Conservation (phyloP, 2,888 invertebrate genomes). For the Cynaeus angustus region DNA sequence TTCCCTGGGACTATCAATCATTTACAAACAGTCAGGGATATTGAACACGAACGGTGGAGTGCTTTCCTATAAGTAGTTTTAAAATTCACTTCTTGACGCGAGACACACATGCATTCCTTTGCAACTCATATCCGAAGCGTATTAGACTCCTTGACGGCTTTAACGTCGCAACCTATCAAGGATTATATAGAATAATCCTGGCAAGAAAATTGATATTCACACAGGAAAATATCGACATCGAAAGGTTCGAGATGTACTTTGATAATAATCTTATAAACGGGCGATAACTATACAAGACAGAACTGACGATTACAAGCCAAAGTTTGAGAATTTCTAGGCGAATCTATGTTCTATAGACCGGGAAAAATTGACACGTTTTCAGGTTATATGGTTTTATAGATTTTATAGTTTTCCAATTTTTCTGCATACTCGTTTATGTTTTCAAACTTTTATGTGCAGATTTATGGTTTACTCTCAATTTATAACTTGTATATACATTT, state of each 20-base stretch:
- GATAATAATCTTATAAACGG: not conserved
- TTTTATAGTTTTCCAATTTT: no score
- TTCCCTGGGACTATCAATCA: constrained; percentile 68
- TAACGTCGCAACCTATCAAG: constrained; percentile 1
- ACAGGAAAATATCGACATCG: constrained; percentile 3
- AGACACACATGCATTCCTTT: constrained; percentile 53
- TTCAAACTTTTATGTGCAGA: no score
- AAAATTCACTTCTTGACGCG: constrained; percentile 59
- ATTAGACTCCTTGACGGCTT: constrained; percentile 22
- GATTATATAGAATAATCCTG: constrained; percentile 7
- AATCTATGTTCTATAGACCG: no score
- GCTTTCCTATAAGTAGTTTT: constrained; percentile 59
- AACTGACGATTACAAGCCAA: not conserved
- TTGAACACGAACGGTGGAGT: constrained; percentile 59
- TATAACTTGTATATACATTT: no score
- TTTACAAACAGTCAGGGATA: constrained; percentile 65
- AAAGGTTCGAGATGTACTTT: not conserved
- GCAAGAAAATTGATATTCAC: constrained; percentile 15
- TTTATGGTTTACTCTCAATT: no score
- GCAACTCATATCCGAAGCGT: constrained; percentile 33
- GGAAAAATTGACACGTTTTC: no score
- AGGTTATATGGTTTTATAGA: no score
- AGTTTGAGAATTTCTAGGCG: not conserved
- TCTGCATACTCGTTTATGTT: no score
- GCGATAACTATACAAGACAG: not conserved